phyloP scores from a whole-genome alignment of 2,888 invertebrate genomes.

The Dugesia japonica region DNA sequence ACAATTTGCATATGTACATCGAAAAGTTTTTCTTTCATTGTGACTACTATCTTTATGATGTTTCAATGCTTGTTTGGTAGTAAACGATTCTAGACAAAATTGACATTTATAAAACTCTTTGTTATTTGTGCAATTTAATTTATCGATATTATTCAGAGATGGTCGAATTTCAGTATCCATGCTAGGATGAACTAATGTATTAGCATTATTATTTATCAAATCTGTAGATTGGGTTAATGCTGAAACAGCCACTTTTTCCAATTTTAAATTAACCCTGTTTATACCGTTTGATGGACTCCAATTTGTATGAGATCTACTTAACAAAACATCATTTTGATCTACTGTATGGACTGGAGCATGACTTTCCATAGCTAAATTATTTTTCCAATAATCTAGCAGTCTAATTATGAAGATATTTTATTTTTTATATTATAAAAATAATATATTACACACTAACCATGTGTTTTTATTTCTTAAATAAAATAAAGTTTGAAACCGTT shows the following conservation, averaged over 20 bases:
- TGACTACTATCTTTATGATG: neutral
- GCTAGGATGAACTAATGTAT: neutral
- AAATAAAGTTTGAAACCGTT: neutral
- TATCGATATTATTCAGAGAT: neutral
- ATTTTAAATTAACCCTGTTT: neutral
- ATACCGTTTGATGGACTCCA: neutral
- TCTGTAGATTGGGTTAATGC: neutral
- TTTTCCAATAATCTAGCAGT: constrained; percentile 4
- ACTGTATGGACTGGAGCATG: neutral
- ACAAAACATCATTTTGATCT: neutral
- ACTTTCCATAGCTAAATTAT: constrained; percentile 11
- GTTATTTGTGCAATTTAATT: neutral
- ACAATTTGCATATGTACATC: neutral
- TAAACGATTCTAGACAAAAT: neutral
- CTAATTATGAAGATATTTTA: neutral
- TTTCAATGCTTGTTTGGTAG: neutral
- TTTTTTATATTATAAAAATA: neutral
- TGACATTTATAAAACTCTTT: constrained; percentile 15
- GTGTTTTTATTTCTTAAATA: neutral
- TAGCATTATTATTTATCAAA: neutral
- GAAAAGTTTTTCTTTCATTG: neutral
- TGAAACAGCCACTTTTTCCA: neutral
- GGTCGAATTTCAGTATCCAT: neutral
- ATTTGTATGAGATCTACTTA: neutral
- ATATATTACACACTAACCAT: neutral